Evolutionary conservation across 92 coral and sea anemone species (phyloP).

Genomic region (Epizoanthus scotinus): DNA sequence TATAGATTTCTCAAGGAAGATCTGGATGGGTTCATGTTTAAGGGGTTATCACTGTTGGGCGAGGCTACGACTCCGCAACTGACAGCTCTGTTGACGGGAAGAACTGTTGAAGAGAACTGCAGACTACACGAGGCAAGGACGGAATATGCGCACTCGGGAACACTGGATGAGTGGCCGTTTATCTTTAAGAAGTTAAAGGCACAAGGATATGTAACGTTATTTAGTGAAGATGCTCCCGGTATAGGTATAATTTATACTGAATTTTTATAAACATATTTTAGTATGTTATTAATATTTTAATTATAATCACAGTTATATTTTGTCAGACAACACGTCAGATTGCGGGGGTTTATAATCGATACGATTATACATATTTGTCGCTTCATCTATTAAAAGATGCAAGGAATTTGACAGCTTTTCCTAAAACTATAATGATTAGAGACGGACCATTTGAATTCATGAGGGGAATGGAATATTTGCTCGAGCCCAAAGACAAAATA

Average conservation of each 20-base stretch:
- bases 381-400: too few species aligned
- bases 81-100: conserved; percentile 73
- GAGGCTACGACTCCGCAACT: conserved; percentile 82
- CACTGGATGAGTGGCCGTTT: conserved; percentile 90
- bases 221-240: conserved; percentile 82
- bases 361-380: too few species aligned
- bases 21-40: conserved; percentile 60
- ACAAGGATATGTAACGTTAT: conserved; percentile 88
- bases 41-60: conserved; percentile 80
- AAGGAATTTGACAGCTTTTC: too few species aligned
- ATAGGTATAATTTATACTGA: conserved; percentile 47
- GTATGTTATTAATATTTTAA: too few species aligned
- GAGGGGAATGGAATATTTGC: too few species aligned
- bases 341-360: too few species aligned
- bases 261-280: neutral
- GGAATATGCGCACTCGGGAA: conserved; percentile 55
- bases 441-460: too few species aligned
- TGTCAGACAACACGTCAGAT: too few species aligned
- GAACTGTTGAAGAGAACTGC: conserved; percentile 70
- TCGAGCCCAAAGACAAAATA: too few species aligned
- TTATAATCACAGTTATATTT: neutral
- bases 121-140: conserved; percentile 75
- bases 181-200: conserved; percentile 66
- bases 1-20: conserved; percentile 64
- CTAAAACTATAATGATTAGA: too few species aligned